Percentiles rank a stretch among this genome's conserved stretches.
These are phyloP conservation scores for Enteromius fasciolatus DNA, from an alignment of 2,797 vertebrate genomes.

Conservation along the genomic window DNA sequence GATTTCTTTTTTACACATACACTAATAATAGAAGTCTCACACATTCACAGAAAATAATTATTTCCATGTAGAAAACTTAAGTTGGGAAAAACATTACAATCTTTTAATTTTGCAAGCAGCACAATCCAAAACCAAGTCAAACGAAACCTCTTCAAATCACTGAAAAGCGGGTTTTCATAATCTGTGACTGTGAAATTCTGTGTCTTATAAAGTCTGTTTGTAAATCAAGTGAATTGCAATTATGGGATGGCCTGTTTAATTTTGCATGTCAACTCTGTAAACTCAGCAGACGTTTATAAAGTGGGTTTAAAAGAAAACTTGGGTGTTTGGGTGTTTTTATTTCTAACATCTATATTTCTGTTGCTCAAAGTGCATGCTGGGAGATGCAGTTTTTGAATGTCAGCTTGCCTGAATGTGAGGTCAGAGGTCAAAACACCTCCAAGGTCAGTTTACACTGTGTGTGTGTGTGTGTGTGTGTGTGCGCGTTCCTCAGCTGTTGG, in stretches of 20 bases:
- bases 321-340: constrained; percentile 74
- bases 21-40: background rate
- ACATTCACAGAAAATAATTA: background rate
- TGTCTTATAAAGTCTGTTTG: constrained; percentile 11
- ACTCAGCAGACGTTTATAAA: background rate
- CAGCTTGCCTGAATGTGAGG: background rate
- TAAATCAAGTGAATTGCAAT: background rate
- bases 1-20: background rate
- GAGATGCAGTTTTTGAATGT: constrained; percentile 36
- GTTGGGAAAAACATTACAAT: background rate
- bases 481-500: constrained; percentile 71
- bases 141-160: background rate
- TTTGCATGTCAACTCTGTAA: constrained; percentile 23
- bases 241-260: background rate
- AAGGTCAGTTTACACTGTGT: constrained; percentile 48
- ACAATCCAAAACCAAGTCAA: constrained; percentile 11
- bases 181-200: background rate
- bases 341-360: constrained; percentile 54
- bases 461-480: constrained; percentile 3
- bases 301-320: constrained; percentile 4
- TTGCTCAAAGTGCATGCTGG: constrained; percentile 25
- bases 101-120: background rate
- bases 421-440: constrained; percentile 24
- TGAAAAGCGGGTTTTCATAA: background rate
- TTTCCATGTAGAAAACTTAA: background rate